Evolutionary conservation across 2,113 vertebrate species (phyloP).

Genomic region (Neolamprologus ventralis): DNA sequence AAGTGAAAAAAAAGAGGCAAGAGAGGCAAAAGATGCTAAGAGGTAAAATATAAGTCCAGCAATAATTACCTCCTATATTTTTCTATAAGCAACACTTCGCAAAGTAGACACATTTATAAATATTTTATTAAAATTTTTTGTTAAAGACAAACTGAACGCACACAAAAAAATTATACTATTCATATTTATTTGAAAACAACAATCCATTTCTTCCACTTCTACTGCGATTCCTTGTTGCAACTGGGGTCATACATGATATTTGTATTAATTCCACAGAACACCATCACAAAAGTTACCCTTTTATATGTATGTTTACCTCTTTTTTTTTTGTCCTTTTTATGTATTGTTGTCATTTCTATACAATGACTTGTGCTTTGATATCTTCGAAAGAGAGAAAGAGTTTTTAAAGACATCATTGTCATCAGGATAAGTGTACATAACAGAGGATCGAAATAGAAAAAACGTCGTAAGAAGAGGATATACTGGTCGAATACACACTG

Average conservation of each 20-base stretch:
- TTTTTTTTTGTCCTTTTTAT: conserved; percentile 31
- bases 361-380: conserved; percentile 77
- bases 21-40: not conserved
- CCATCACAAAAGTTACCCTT: conserved; percentile 71
- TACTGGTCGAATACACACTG: conserved; percentile 66
- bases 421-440: conserved; percentile 52
- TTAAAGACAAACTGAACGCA: not conserved
- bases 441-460: conserved; percentile 49
- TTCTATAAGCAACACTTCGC: not conserved
- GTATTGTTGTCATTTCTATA: conserved; percentile 54
- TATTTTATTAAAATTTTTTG: not conserved
- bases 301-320: conserved; percentile 56
- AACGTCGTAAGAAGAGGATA: conserved; percentile 62
- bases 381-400: conserved; percentile 50
- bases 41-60: not conserved
- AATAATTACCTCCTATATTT: not conserved
- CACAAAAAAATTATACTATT: conserved; percentile 34
- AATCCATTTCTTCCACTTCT: conserved; percentile 68
- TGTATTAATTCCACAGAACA: conserved; percentile 68
- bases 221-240: conserved; percentile 64
- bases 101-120: not conserved
- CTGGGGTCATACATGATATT: conserved; percentile 67
- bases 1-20: not conserved
- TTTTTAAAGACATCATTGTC: conserved; percentile 64
- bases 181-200: conserved; percentile 79